Percentiles rank a stretch among this genome's conserved stretches.
Conservation (phyloP, 2,797 vertebrate genomes). For the Syngnathus acus region DNA sequence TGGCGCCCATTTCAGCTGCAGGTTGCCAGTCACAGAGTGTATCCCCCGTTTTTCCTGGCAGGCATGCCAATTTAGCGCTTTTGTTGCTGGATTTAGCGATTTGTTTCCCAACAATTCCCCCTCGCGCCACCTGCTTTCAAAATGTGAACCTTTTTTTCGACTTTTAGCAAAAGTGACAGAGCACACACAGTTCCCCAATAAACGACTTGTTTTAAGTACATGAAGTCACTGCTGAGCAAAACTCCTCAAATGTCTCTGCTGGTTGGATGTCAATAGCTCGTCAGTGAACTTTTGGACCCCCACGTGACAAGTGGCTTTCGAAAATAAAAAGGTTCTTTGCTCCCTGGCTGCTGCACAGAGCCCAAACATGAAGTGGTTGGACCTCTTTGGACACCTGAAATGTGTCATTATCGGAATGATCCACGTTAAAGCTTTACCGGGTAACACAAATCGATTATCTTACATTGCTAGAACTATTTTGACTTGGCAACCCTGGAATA, state of each 20-base stretch:
- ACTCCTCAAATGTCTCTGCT: too few species aligned
- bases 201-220: too few species aligned
- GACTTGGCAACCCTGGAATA: background rate
- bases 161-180: too few species aligned
- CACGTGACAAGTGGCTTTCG: conserved; percentile 43
- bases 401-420: conserved; percentile 78
- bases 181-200: too few species aligned
- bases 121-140: background rate
- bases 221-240: too few species aligned
- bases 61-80: background rate
- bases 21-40: conserved; percentile 16
- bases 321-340: conserved; percentile 1
- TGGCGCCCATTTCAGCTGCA: conserved; percentile 14
- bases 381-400: conserved; percentile 69
- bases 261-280: background rate
- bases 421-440: conserved; percentile 80
- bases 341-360: background rate
- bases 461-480: background rate
- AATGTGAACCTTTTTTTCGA: too few species aligned
- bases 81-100: background rate
- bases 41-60: background rate
- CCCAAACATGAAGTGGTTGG: conserved; percentile 64
- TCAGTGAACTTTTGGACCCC: conserved; percentile 55
- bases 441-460: conserved; percentile 44
- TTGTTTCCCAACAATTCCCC: background rate